A percentile compares a stretch with the other conserved stretches of the same genome.
Evolutionary conservation across 2,113 vertebrate genomes (phyloP).

Genomic region (Panthera tigris): DNA sequence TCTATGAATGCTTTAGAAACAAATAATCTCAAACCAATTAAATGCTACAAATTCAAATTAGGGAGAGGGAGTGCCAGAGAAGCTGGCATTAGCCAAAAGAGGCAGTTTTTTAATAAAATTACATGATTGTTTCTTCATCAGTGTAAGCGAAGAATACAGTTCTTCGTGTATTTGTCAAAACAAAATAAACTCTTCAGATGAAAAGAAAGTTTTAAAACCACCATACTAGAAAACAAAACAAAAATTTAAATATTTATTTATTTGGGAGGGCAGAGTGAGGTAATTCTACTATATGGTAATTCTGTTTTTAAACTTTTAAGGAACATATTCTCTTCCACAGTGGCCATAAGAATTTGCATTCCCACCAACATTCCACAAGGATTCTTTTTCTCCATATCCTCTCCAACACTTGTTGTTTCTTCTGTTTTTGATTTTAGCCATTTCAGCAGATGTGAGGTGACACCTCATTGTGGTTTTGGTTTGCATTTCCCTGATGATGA

Average conservation of each 20-base stretch:
- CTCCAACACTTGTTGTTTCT: too few species aligned
- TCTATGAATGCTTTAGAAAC: not conserved
- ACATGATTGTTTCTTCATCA: not conserved
- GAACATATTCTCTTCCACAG: too few species aligned
- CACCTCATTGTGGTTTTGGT: too few species aligned
- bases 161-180: not conserved
- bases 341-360: too few species aligned
- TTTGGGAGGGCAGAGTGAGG: too few species aligned
- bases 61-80: not conserved
- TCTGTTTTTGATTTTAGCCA: too few species aligned
- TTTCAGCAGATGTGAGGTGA: too few species aligned
- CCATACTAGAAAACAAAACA: not conserved
- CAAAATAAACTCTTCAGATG: not conserved
- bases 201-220: not conserved
- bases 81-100: not conserved
- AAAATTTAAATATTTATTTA: not conserved
- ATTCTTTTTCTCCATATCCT: too few species aligned
- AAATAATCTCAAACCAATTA: not conserved
- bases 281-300: too few species aligned
- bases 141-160: not conserved
- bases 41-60: not conserved
- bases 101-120: not conserved
- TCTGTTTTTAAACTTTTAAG: too few species aligned
- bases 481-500: too few species aligned
- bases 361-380: too few species aligned